Evolutionary conservation across 2,888 invertebrate species (phyloP), one percentile per base, ranked within the genome.

Genomic region (Desoria tigrina): DNA sequence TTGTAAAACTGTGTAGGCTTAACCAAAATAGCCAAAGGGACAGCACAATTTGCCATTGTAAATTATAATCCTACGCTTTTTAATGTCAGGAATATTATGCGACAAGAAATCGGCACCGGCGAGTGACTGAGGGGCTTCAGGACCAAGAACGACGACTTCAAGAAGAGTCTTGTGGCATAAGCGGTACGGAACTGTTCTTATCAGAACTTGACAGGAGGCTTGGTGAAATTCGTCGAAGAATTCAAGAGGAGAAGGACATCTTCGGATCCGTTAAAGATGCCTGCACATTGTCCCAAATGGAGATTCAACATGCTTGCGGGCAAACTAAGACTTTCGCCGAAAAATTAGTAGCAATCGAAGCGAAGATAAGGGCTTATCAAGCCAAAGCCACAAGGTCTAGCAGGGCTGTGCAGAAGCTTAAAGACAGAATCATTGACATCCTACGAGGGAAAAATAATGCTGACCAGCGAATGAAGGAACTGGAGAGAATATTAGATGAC

Each of bases 71-170:
- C n/a, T n/a, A n/a, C n/a, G n/a, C 6, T 32, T 4, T 16, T 51
- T 51, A 3, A 24, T 54, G 6, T 18, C 16, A 66, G 66, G 63
- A 63, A 9, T 66, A 66, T 23, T 66, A 62, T 42, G 59, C 62
- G 27, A 27, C 26, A 6, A 50, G 26, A 26, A 51, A 26, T 24
- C 18, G 21, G 51, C 26, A 18, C 24, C 51, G 51, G 4, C 11
- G 26, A 14, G 14, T 51, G 6, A 21, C 6, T 59, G 66, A 27
- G 60, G 62, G 27, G 11, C 16, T 66, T 23, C 62, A 59, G 4
- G 62, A 63, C 26, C 53, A 62, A 18, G 66, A 66, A 39, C 42
- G 66, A 14, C 66, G 59, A 18, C 58, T 63, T 26, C 42, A 24
- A 55, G 42, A 42, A 2, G 56, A 59, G 2, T 59, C 62, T 21